Conservation (phyloP, 1,140 invertebrate species). For the Heliothis virescens region DNA sequence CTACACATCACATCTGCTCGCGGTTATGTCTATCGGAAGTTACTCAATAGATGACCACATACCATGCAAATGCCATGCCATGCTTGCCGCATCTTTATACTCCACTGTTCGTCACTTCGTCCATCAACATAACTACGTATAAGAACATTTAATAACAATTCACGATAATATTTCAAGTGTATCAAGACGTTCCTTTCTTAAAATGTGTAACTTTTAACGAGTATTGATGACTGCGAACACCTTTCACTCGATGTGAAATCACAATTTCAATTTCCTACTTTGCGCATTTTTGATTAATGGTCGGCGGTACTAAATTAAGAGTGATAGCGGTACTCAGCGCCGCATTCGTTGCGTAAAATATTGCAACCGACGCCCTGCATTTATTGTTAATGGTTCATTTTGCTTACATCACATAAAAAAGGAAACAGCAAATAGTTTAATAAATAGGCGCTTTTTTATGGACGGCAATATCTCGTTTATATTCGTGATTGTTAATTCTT, state of each 20-base stretch:
- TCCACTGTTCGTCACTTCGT: conserved; percentile 28
- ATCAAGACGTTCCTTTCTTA: neutral
- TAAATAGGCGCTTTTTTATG: no score
- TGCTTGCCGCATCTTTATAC: conserved; percentile 44
- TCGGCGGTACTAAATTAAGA: conserved; percentile 35
- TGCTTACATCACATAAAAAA: neutral
- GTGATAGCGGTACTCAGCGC: conserved; percentile 40
- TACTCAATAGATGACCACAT: conserved; percentile 44
- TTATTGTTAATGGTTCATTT: conserved; percentile 14
- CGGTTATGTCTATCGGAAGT: conserved; percentile 29
- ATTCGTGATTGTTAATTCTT: neutral
- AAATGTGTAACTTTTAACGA: conserved; percentile 36
- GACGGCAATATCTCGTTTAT: no score
- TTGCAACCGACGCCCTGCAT: conserved; percentile 13
- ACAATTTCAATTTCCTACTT: conserved; percentile 35
- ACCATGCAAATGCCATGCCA: conserved; percentile 50
- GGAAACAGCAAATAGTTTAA: neutral
- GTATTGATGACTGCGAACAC: conserved; percentile 18
- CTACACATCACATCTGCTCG: conserved; percentile 6
- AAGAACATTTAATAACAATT: conserved; percentile 16
- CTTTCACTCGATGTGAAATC: conserved; percentile 39
- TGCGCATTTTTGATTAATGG: conserved; percentile 45
- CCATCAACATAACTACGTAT: neutral
- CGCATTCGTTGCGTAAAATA: conserved; percentile 28
- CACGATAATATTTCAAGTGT: neutral